These are phyloP conservation scores for Prietella phreatophila DNA, from an alignment of 2,113 vertebrate species.

Conservation along the genomic window DNA sequence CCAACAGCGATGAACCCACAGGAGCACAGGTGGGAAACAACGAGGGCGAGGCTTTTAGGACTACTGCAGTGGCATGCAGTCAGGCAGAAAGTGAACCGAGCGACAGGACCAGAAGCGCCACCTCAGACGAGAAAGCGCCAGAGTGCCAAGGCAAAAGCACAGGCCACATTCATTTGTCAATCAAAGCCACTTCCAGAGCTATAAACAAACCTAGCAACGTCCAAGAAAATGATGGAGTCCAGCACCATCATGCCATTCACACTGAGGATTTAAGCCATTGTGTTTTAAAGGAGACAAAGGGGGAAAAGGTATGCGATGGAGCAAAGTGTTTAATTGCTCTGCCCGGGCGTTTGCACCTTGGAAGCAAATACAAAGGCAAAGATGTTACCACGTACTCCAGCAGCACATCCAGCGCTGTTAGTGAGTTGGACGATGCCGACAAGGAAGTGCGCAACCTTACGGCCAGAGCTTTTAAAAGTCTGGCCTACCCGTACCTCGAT, in stretches of 20 bases:
- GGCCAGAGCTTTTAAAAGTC: constrained; percentile 86
- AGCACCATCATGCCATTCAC: constrained; percentile 78
- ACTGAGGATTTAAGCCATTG: constrained; percentile 81
- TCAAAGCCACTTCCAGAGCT: constrained; percentile 86
- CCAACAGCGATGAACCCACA: constrained; percentile 76
- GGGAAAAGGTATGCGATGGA: constrained; percentile 58
- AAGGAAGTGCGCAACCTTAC: constrained; percentile 94
- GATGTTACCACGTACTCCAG: constrained; percentile 81
- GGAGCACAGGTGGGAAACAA: constrained; percentile 37
- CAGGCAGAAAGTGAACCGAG: constrained; percentile 73
- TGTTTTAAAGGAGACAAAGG: constrained; percentile 68
- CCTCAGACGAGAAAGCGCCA: constrained; percentile 71
- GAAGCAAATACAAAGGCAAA: constrained; percentile 70
- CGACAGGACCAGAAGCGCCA: constrained; percentile 67
- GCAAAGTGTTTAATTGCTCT: constrained; percentile 69
- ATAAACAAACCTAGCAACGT: constrained; percentile 87
- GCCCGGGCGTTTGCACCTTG: constrained; percentile 80
- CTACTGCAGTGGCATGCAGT: constrained; percentile 75
- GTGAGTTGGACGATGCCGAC: constrained; percentile 92
- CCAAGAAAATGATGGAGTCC: constrained; percentile 75
- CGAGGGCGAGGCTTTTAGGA: constrained; percentile 65
- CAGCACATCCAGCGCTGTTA: constrained; percentile 88
- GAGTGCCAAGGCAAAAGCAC: constrained; percentile 66
- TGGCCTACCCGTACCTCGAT: constrained; percentile 88
- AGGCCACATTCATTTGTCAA: constrained; percentile 92